Evolutionary conservation across 2,797 vertebrate species (phyloP), one percentile per base, ranked within the genome.

Genomic region (Oreochromis grahami): DNA sequence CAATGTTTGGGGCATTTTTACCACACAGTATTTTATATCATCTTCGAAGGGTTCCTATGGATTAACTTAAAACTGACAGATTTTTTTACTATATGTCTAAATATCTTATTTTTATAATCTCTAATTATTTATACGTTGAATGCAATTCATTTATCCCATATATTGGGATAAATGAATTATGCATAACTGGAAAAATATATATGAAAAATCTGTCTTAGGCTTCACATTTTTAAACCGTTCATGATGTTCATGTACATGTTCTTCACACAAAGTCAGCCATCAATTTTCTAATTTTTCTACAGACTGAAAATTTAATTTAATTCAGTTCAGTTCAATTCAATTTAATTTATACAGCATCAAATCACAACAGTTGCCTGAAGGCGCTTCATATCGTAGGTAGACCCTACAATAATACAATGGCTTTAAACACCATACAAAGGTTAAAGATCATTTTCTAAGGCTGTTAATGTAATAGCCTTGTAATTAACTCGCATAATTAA

Each of bases 31-130:
- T 63, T 36, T 63, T 63, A 0, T 65, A 21, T 65, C 11, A 65
- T 21, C 19, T 38, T 21, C 0, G 0, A 36, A 63, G 0, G 9
- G 32, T 63, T 11, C 29, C 19, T 63, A 36, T 63, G 6, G 32
- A 36, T n/a, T 0, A 0, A 63, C 6, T 63, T 63, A 38, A 38
- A 63, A 63, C 32, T 13, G 32, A 36, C 0, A 0, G 58, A 63
- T 2, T 12, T 63, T n/a, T 58, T 60, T 1, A 7, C 56, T 0
- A 34, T 19, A 60, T 60, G 15, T 34, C 34, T 60, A 34, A 36
- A 60, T 60, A 6, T 60, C 56, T 34, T 34, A 60, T 60, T 60
- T 36, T 60, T 60, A 11, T 0, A 34, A 60, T 2, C 17, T 34
- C 56, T 34, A 34, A 34, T 19, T 60, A 32, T 34, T 34, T 60